Evolutionary conservation across 2,797 vertebrate species (phyloP).

Genomic region (Notamacropus eugenii): DNA sequence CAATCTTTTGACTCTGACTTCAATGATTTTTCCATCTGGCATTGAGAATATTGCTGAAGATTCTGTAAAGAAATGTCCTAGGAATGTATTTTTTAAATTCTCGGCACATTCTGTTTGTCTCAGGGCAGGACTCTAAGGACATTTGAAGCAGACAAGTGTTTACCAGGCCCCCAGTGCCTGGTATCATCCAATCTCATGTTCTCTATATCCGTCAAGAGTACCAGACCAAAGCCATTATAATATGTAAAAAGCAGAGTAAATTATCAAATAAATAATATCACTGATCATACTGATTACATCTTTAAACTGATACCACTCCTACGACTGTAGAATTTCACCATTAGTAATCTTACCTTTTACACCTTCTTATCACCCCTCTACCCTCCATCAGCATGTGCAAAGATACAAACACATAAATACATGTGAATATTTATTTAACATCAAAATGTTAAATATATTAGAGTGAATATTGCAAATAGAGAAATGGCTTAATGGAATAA

Average conservation of each 20-base stretch:
- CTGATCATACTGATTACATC: slow-evolving; percentile 51
- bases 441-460: slow-evolving; percentile 2
- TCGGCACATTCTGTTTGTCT: slow-evolving; percentile 21
- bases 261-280: slow-evolving; percentile 44
- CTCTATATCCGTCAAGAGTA: slow-evolving; percentile 47
- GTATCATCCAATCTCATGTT: slow-evolving; percentile 45
- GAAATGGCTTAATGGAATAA: neutral
- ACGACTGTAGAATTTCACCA: slow-evolving; percentile 26
- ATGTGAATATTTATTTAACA: neutral
- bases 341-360: slow-evolving; percentile 33
- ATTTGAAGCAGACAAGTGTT: slow-evolving; percentile 36
- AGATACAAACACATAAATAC: neutral
- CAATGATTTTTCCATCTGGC: neutral
- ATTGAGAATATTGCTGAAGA: slow-evolving; percentile 17
- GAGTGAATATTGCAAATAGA: neutral
- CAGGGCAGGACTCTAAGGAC: neutral
- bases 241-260: slow-evolving; percentile 72
- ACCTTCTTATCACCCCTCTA: neutral
- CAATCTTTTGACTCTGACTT: neutral
- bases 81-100: neutral
- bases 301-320: slow-evolving; percentile 55
- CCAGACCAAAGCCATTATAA: slow-evolving; percentile 57
- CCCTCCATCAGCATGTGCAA: neutral
- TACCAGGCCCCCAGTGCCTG: slow-evolving; percentile 59
- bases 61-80: slow-evolving; percentile 12